Evolutionary conservation across 2,797 vertebrate genomes (phyloP).

Genomic region (Arctocebus calabarensis): DNA sequence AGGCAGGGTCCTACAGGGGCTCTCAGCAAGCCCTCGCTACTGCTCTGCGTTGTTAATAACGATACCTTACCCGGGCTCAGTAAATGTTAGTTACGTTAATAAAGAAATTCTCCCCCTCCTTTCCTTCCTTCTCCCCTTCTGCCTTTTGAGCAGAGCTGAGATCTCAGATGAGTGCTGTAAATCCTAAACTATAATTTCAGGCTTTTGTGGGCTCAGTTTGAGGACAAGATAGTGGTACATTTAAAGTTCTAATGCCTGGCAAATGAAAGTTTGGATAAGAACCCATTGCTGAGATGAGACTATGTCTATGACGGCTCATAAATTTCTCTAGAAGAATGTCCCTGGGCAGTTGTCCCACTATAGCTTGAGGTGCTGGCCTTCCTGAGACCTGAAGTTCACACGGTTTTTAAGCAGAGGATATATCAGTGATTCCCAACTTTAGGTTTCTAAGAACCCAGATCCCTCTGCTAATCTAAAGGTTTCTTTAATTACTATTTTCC

Average conservation of each 20-base stretch:
- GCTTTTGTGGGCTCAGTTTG: background rate
- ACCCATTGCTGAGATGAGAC: background rate
- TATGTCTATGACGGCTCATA: background rate
- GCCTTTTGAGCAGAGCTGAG: background rate
- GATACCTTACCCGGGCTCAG: background rate
- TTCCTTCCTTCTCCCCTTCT: background rate
- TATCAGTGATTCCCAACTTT: conserved; percentile 82
- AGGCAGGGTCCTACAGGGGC: background rate
- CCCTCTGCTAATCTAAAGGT: conserved; percentile 56
- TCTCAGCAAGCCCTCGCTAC: background rate
- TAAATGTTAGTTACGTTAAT: background rate
- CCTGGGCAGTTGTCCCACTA: background rate
- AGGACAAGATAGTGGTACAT: background rate
- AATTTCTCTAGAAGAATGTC: background rate
- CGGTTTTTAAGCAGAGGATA: conserved; percentile 51
- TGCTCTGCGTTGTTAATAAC: background rate
- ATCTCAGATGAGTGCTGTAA: background rate
- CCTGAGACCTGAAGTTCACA: conserved; percentile 46
- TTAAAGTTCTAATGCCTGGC: background rate
- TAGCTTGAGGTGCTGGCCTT: background rate
- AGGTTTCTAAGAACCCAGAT: conserved; percentile 66
- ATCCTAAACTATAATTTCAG: background rate
- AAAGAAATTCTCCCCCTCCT: background rate
- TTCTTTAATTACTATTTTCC: conserved; percentile 41
- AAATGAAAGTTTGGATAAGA: conserved; percentile 18